Percentiles rank a stretch among this genome's conserved stretches.
These are phyloP conservation scores for Enoplosus armatus DNA, from an alignment of 2,797 vertebrate species.

Conservation along the genomic window DNA sequence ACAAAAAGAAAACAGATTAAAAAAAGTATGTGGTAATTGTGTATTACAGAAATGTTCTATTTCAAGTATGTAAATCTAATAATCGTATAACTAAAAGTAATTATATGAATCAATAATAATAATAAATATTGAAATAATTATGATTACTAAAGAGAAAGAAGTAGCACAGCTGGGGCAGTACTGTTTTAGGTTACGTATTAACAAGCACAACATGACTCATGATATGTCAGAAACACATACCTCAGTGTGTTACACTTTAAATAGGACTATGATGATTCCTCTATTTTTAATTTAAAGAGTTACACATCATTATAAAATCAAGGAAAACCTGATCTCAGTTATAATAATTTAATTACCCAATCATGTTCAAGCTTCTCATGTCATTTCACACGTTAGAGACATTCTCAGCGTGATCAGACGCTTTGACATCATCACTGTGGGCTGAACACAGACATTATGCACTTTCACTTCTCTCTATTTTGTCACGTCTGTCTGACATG, in stretches of 20 bases:
- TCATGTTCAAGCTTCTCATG: not conserved
- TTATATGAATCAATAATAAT: not conserved
- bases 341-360: not conserved
- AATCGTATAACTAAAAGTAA: not conserved
- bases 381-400: constrained; percentile 22
- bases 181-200: not conserved
- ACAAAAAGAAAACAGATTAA: not conserved
- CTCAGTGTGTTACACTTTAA: constrained; percentile 8
- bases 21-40: not conserved
- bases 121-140: not conserved
- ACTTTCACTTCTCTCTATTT: constrained; percentile 77
- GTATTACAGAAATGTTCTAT: constrained; percentile 1
- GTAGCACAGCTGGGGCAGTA: not conserved
- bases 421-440: constrained; percentile 61
- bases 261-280: not conserved
- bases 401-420: constrained; percentile 9
- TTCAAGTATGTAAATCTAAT: not conserved
- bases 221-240: constrained; percentile 11
- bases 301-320: not conserved
- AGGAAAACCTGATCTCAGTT: constrained; percentile 19
- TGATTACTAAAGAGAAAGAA: not conserved
- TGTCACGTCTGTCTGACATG: constrained; percentile 53
- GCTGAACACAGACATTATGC: constrained; percentile 39
- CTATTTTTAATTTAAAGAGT: not conserved
- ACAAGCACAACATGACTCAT: not conserved